Percentiles rank a stretch among this genome's conserved stretches.
These are phyloP conservation scores for Machimus atricapillus DNA, from an alignment of 2,888 invertebrate genomes.

Conservation along the genomic window DNA sequence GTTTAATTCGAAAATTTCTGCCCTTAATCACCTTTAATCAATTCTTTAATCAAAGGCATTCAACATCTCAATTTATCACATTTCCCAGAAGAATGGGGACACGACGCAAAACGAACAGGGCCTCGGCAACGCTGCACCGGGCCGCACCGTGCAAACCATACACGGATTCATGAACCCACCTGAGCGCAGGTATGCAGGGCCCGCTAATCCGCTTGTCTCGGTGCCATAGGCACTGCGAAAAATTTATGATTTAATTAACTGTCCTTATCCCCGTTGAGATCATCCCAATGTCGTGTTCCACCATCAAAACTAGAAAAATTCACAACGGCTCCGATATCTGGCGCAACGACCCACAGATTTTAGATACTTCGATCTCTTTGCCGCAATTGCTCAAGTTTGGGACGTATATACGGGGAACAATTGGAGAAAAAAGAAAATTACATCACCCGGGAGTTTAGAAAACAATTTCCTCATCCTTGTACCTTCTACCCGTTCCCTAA, in stretches of 20 bases:
- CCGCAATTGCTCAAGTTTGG: background rate
- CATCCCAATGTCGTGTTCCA: constrained; percentile 37
- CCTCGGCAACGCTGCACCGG: background rate
- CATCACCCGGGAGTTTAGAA: constrained; percentile 25
- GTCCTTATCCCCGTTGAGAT: constrained; percentile 38
- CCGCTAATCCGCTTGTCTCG: background rate
- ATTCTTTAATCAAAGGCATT: constrained; percentile 28
- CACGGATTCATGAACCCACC: background rate
- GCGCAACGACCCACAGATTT: constrained; percentile 16
- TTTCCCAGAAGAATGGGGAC: constrained; percentile 31
- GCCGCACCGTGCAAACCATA: background rate
- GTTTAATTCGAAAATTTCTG: constrained; percentile 4
- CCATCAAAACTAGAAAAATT: constrained; percentile 2
- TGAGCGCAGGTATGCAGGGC: background rate
- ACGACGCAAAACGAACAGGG: background rate
- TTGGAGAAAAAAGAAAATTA: background rate
- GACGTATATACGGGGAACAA: background rate
- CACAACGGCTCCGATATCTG: background rate
- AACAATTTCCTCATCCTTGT: constrained; percentile 22
- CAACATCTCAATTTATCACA: constrained; percentile 40
- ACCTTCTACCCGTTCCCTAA: background rate
- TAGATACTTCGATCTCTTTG: background rate
- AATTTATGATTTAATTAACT: constrained; percentile 44
- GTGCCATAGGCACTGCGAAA: constrained; percentile 24
- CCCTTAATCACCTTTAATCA: constrained; percentile 30